phyloP scores from a whole-genome alignment of 2,797 vertebrate genomes.

The Echiichthys vipera region DNA sequence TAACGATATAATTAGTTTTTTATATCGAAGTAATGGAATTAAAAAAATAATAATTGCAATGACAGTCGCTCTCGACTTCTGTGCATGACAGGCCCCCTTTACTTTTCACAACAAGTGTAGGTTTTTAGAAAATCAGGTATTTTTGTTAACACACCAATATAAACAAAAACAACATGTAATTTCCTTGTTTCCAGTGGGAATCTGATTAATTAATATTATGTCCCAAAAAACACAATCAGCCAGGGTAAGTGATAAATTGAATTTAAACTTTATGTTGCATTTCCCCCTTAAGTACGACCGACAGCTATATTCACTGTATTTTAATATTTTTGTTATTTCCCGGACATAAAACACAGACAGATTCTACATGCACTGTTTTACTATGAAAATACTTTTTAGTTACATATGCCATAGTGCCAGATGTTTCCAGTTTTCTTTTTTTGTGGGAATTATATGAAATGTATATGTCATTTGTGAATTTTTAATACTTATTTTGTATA shows the following conservation, averaged over 20 bases:
- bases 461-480: constrained; percentile 46
- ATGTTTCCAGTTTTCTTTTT: constrained; percentile 10
- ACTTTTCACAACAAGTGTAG: background rate
- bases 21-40: too few relatives aligned
- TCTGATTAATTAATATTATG: background rate
- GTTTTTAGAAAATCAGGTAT: constrained; percentile 21
- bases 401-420: background rate
- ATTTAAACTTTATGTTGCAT: background rate
- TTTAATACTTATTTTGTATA: constrained; percentile 47
- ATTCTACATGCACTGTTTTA: constrained; percentile 69
- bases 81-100: too few relatives aligned
- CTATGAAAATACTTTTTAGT: constrained; percentile 25
- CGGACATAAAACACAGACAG: constrained; percentile 39
- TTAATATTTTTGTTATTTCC: constrained; percentile 17
- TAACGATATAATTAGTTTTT: too few relatives aligned
- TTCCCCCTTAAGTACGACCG: constrained; percentile 11
- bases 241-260: background rate
- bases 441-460: constrained; percentile 39
- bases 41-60: too few relatives aligned
- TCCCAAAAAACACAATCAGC: background rate
- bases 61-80: too few relatives aligned
- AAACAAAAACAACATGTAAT: background rate
- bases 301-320: constrained; percentile 16
- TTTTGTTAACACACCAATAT: constrained; percentile 1
- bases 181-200: background rate